A percentile compares a stretch with the other conserved stretches of the same genome.
These are phyloP conservation scores for Heterochromis multidens DNA, from an alignment of 2,113 vertebrate species.

Conservation along the genomic window DNA sequence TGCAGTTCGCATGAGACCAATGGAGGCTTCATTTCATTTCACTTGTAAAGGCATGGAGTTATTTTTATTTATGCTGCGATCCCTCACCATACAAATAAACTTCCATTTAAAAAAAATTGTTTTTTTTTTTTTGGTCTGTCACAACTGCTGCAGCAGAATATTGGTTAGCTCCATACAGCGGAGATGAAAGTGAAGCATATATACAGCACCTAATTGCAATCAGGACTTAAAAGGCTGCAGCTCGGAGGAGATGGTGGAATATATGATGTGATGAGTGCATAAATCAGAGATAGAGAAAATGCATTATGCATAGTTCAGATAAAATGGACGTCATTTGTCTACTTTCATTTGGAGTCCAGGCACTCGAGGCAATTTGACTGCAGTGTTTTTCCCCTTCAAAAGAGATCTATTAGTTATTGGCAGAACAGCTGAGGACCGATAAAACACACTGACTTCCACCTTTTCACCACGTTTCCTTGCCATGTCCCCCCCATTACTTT, in stretches of 20 bases:
- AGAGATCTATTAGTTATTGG: slow-evolving; percentile 52
- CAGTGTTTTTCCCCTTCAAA: slow-evolving; percentile 46
- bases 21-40: not conserved
- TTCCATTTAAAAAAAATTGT: no score
- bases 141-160: slow-evolving; percentile 11
- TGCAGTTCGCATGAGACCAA: not conserved
- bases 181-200: slow-evolving; percentile 37
- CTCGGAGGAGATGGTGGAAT: slow-evolving; percentile 32
- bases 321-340: slow-evolving; percentile 61
- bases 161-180: not conserved
- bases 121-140: not conserved
- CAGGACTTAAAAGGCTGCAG: slow-evolving; percentile 55
- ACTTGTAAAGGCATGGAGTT: not conserved
- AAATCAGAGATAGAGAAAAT: slow-evolving; percentile 54
- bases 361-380: slow-evolving; percentile 59
- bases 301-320: slow-evolving; percentile 56
- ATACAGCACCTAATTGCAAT: slow-evolving; percentile 53
- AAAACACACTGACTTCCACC: slow-evolving; percentile 50
- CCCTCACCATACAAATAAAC: not conserved
- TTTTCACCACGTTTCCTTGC: slow-evolving; percentile 46
- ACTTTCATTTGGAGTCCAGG: slow-evolving; percentile 56
- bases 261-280: slow-evolving; percentile 49
- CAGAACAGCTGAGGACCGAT: slow-evolving; percentile 42
- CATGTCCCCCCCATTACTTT: slow-evolving; percentile 3
- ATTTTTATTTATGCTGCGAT: slow-evolving; percentile 2